These are phyloP conservation scores for Copsychus sechellarum DNA, from an alignment of 2,113 vertebrate genomes.

Conservation along the genomic window DNA sequence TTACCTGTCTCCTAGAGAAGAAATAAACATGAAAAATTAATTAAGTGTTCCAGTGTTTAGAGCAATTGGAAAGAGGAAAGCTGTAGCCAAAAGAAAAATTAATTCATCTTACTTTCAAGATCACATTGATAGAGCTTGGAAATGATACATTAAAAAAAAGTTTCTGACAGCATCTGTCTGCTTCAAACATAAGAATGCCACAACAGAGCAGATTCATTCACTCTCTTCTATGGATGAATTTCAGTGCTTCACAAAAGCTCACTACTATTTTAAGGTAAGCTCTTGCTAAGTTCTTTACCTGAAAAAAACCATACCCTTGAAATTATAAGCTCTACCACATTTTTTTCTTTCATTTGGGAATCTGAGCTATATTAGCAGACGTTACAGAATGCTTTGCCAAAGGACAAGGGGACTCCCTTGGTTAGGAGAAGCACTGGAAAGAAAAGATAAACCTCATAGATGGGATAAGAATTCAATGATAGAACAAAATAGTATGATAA, in stretches of 20 bases:
- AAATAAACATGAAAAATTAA: conserved; percentile 50
- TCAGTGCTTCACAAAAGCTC: background rate
- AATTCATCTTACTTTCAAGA: conserved; percentile 4
- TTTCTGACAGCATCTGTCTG: background rate
- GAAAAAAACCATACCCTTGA: background rate
- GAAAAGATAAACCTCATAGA: background rate
- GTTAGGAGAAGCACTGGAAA: background rate
- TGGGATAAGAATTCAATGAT: background rate
- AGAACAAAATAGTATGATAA: background rate
- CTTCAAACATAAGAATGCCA: background rate
- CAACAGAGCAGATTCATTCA: background rate
- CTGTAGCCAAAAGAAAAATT: background rate
- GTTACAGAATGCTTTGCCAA: background rate
- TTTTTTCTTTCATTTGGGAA: background rate
- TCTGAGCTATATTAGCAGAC: background rate
- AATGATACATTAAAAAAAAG: background rate
- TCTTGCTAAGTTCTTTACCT: background rate
- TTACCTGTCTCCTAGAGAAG: conserved; percentile 8
- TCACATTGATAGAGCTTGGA: background rate
- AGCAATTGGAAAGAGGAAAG: conserved; percentile 24
- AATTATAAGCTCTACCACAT: background rate
- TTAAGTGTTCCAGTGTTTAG: background rate
- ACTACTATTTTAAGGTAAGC: background rate
- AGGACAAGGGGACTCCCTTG: background rate
- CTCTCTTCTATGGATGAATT: background rate